Evolutionary conservation across 2,888 invertebrate genomes (phyloP), one percentile per base, ranked within the genome.

Genomic region (Zygaena filipendulae): DNA sequence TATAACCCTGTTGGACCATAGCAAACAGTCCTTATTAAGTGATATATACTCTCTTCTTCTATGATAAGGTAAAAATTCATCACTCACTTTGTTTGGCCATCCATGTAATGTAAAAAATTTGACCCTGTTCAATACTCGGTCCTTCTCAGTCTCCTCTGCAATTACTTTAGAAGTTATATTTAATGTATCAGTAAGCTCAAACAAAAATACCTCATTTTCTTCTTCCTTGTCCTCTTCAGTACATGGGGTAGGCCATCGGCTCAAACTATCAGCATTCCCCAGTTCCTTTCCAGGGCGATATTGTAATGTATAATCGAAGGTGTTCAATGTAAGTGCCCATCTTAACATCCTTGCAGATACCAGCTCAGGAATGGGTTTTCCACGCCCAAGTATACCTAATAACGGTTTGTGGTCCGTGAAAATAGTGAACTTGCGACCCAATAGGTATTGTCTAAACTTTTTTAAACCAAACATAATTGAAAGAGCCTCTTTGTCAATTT

Each of bases 381-480:
- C 27, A 6, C 16, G 28, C 11, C 20, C 20, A 13, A 35, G 30
- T 4, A 32, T 23, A 7, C 25, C 27, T 11, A 35, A n/a, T 10
- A 39, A 21, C 1, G 35, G 32, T 14, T 31, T 36, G 20, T 35
- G 35, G 16, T 34, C 39, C 3, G 39, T 36, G 4, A 21, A 16
- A 9, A 36, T 36, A 2, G 9, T 19, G 21, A 40, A 34, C 14
- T 30, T 24, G 4, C 34, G 24, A 8, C 38, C 38, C 10, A 27
- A 6, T 11, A 35, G 18, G 22, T 32, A 40, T 7, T 38, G 29
- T 9, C 30, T 22, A 13, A 35, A 35, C 26, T 39, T 38, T 3
- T 22, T 27, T 1, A 38, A 12, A 1, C 40, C 38, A 33, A 35
- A 38, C 25, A 40, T 35, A 8, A 40, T 40, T 4, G 38, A 32